These are phyloP conservation scores for Plusia festucae DNA, from an alignment of 2,888 invertebrate species.

Conservation along the genomic window DNA sequence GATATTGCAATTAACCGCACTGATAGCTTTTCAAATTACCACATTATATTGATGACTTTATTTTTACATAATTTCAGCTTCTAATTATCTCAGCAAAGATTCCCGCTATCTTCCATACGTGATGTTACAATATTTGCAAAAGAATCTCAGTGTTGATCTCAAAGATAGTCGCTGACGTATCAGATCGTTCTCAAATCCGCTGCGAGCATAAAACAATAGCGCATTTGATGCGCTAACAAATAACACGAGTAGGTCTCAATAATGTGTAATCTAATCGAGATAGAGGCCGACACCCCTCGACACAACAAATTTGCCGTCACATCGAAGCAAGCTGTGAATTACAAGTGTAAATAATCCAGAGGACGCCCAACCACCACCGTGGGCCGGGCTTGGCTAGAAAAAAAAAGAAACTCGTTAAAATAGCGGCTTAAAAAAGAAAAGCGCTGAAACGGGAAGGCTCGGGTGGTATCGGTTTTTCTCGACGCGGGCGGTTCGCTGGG, in stretches of 20 bases:
- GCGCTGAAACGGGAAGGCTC: conserved; percentile 89
- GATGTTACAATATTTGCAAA: conserved; percentile 8
- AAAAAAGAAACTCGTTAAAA: conserved; percentile 87
- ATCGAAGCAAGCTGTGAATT: conserved; percentile 83
- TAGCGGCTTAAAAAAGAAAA: conserved; percentile 89
- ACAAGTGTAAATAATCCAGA: conserved; percentile 89
- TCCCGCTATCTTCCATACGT: conserved; percentile 3
- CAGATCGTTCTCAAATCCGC: not conserved
- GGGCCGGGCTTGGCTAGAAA: conserved; percentile 83
- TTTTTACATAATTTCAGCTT: conserved; percentile 52
- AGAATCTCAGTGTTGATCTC: conserved; percentile 4
- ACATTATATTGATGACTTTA: conserved; percentile 62
- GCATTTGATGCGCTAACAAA: conserved; percentile 59
- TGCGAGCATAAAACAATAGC: conserved; percentile 52
- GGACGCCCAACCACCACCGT: conserved; percentile 87
- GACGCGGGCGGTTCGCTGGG: conserved; percentile 86
- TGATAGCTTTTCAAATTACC: conserved; percentile 79
- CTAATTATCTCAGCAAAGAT: conserved; percentile 24
- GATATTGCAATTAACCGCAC: conserved; percentile 83
- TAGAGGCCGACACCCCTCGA: conserved; percentile 69
- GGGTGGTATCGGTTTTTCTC: conserved; percentile 88
- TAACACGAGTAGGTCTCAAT: conserved; percentile 64
- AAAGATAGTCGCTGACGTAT: conserved; percentile 16
- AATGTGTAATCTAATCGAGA: conserved; percentile 76
- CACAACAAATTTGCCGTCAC: conserved; percentile 81